phyloP scores from a whole-genome alignment of 2,888 invertebrate species.

The Resseliella maxima region DNA sequence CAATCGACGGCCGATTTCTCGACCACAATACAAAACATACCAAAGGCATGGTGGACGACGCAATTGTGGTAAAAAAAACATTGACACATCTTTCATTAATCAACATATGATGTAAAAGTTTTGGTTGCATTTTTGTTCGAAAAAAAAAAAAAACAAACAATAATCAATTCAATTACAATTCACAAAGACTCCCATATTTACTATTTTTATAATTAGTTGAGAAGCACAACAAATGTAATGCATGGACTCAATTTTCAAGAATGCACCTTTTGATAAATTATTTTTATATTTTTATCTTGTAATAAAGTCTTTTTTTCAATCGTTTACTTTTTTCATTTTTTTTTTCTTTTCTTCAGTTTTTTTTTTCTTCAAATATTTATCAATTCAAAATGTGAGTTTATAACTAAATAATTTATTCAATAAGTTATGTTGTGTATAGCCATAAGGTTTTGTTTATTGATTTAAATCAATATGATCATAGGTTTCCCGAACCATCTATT shows the following conservation, averaged over 20 bases:
- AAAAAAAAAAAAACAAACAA: too few species aligned
- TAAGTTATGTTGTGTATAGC: background rate
- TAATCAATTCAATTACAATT: background rate
- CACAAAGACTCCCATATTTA: background rate
- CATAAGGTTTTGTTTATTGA: background rate
- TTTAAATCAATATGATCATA: background rate
- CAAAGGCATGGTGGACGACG: slow-evolving; percentile 55
- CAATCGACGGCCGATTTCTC: slow-evolving; percentile 41
- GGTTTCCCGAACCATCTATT: background rate
- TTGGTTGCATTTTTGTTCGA: too few species aligned
- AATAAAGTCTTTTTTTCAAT: background rate
- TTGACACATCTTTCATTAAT: too few species aligned
- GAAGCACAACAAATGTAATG: background rate
- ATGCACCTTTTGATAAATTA: background rate
- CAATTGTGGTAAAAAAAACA: slow-evolving; percentile 55
- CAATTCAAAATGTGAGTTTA: too few species aligned
- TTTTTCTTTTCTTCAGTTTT: background rate
- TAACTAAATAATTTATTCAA: too few species aligned
- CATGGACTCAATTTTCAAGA: background rate
- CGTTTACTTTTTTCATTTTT: background rate
- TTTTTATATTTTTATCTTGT: slow-evolving; percentile 36
- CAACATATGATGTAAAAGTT: too few species aligned
- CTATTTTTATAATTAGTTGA: background rate
- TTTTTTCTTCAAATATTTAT: too few species aligned
- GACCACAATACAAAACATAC: slow-evolving; percentile 9